A percentile compares a stretch with the other conserved stretches of the same genome.
phyloP scores from a whole-genome alignment of 2,888 invertebrate genomes.

The Belgica antarctica region DNA sequence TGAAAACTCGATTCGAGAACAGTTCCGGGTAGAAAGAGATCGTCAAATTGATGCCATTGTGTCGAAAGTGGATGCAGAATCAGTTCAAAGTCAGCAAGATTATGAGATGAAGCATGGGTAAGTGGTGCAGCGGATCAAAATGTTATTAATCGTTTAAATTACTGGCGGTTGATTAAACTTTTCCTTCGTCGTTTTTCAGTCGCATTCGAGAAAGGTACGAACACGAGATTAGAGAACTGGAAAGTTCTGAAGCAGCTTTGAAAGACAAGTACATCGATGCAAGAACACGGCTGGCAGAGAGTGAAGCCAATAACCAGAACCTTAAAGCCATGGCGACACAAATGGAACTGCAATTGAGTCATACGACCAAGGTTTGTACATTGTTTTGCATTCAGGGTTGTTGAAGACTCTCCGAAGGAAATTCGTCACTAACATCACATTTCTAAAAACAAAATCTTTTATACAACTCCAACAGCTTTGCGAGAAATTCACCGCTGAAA shows the following conservation, averaged over 20 bases:
- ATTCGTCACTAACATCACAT: background rate
- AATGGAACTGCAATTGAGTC: conserved; percentile 65
- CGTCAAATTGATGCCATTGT: conserved; percentile 67
- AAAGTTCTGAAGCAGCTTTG: conserved; percentile 64
- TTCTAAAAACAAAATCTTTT: no score
- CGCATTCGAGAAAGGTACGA: conserved; percentile 75
- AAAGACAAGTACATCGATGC: conserved; percentile 67
- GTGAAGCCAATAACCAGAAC: conserved; percentile 63
- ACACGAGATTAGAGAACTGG: conserved; percentile 66
- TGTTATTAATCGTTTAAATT: no score
- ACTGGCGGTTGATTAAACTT: no score
- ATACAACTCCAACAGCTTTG: no score
- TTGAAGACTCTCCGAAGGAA: no score
- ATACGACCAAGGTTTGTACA: conserved; percentile 63
- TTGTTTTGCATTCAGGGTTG: background rate
- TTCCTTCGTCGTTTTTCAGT: no score
- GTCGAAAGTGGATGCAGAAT: conserved; percentile 53
- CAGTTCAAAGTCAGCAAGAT: conserved; percentile 51
- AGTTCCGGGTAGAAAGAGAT: conserved; percentile 71
- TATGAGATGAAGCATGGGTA: conserved; percentile 53
- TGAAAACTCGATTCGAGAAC: conserved; percentile 67
- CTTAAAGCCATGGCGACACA: conserved; percentile 63
- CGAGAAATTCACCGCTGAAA: conserved; percentile 59
- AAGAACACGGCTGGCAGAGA: conserved; percentile 63
- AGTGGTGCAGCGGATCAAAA: no score